A percentile compares a stretch with the other conserved stretches of the same genome.
Evolutionary conservation across 2,797 vertebrate genomes (phyloP).

Genomic region (Notolepis coatsorum): DNA sequence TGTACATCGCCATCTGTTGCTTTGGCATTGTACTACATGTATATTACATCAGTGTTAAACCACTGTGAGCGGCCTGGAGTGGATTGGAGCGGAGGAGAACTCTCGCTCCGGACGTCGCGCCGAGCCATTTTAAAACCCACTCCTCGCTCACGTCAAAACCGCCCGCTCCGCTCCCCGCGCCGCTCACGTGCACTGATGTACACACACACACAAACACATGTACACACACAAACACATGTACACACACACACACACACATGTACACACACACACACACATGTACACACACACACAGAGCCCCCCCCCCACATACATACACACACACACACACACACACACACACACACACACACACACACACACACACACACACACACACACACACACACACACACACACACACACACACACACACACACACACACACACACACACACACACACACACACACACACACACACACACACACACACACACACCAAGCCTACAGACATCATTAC

Average conservation of each 20-base stretch:
- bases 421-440: slow-evolving; percentile 15
- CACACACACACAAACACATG: slow-evolving; percentile 26
- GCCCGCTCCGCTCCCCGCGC: no score
- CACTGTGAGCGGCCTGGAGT: no score
- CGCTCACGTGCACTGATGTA: neutral
- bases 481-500: slow-evolving; percentile 40
- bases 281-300: slow-evolving; percentile 2
- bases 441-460: slow-evolving; percentile 22
- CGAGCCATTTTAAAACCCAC: no score
- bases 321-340: neutral
- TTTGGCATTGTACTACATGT: no score
- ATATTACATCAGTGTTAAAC: no score
- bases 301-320: no score
- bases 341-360: neutral
- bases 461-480: slow-evolving; percentile 35
- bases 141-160: no score
- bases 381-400: slow-evolving; percentile 1
- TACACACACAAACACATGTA: slow-evolving; percentile 31
- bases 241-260: slow-evolving; percentile 48
- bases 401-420: neutral
- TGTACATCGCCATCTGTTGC: no score
- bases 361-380: neutral
- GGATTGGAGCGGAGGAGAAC: no score
- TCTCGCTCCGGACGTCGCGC: no score
- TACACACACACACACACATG: slow-evolving; percentile 31